These are phyloP conservation scores for Atrichornis clamosus DNA, from an alignment of 2,113 vertebrate species.

Conservation along the genomic window DNA sequence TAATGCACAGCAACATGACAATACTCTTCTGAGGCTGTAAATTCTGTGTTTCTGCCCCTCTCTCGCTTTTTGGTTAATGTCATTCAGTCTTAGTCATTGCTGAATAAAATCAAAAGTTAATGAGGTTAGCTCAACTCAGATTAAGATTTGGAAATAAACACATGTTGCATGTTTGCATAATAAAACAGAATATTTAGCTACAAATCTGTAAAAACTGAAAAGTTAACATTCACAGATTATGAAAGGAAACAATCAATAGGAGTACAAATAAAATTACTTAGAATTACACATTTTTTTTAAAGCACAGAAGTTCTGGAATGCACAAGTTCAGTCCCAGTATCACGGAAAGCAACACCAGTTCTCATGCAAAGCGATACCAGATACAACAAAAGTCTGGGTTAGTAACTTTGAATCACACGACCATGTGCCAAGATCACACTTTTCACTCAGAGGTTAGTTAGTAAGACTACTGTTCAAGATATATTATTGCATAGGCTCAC, in stretches of 20 bases:
- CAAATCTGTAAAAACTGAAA: background rate
- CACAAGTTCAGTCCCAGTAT: background rate
- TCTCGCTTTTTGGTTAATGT: background rate
- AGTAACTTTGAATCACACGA: background rate
- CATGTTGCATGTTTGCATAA: background rate
- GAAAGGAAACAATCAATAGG: background rate
- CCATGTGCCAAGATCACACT: background rate
- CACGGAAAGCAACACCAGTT: background rate
- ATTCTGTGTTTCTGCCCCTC: background rate
- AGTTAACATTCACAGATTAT: background rate
- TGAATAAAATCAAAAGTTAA: background rate
- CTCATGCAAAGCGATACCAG: background rate
- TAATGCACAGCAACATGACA: slow-evolving; percentile 1
- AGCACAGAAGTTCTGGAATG: background rate
- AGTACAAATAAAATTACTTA: background rate
- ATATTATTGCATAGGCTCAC: background rate
- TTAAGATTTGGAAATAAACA: background rate
- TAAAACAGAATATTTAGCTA: background rate
- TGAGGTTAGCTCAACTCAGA: background rate
- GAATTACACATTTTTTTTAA: background rate
- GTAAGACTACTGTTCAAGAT: background rate
- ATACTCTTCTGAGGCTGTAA: background rate
- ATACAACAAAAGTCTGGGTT: background rate
- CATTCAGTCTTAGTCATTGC: background rate
- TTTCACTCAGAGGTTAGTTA: background rate